Evolutionary conservation across 2,888 invertebrate species (phyloP), one percentile per base, ranked within the genome.

Genomic region (Parnassius orleans): DNA sequence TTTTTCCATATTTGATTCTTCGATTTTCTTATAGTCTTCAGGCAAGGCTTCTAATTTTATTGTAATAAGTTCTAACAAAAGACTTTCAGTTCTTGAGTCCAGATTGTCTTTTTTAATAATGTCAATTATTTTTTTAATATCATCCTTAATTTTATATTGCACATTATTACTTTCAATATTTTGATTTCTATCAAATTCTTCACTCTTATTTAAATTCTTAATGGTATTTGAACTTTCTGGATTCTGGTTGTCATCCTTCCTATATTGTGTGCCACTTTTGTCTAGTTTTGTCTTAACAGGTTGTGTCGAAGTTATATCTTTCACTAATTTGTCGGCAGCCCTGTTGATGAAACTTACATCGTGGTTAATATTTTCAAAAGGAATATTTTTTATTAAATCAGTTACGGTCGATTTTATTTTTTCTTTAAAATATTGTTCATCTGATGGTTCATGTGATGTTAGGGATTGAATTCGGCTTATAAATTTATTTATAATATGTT

Each of bases 291-390:
- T 14, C 7, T 55, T 50, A 14, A 24, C 46, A 11, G 33, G 50
- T 1, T 44, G 33, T 3, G 33, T 46, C 1, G 44, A 51, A 52
- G 50, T 46, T 43, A 76, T 44, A 65, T 71, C 76, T 46, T 65
- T 66, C 3, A 82, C 62, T 19, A 84, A 68, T 44, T 66, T 67
- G 55, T 80, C 74, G 10, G 81, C 76, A 51, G 81, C 59, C 64
- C 66, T 73, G 15, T 74, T 71, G 9, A 83, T 63, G 65, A 75
- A 76, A 14, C 14, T 48, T 14, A 3, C 14, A 2, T 63, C 52
- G 11, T 51, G 66, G 65, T 71, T 75, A 14, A 72, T 73, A 47
- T 68, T 70, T 52, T 68, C 60, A 19, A 71, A 57, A 11, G 69
- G 67, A 42, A 67, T 59, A 33, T 58, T 50, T 44, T 67, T 66